These are phyloP conservation scores for Amblyjoppa proteus DNA, from an alignment of 2,888 invertebrate genomes.

Conservation along the genomic window DNA sequence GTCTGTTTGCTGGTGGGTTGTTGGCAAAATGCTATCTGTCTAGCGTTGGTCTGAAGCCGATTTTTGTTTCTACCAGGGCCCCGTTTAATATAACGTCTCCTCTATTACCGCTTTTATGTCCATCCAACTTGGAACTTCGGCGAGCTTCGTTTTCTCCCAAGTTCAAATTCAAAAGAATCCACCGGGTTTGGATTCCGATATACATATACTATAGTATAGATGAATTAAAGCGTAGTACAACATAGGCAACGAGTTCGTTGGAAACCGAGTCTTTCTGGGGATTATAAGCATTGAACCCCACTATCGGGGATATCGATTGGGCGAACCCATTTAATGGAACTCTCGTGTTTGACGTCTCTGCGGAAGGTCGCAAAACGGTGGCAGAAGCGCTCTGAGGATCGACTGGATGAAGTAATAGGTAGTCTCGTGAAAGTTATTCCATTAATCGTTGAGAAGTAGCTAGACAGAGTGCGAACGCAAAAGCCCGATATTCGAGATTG, in stretches of 20 bases:
- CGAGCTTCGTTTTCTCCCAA: conserved; percentile 52
- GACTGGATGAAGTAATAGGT: conserved; percentile 78
- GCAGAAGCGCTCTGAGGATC: conserved; percentile 53
- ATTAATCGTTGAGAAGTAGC: conserved; percentile 74
- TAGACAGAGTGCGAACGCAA: conserved; percentile 19
- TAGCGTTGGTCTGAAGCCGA: no score
- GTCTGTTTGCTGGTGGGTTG: no score
- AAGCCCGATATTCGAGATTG: conserved; percentile 10
- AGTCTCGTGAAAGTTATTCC: conserved; percentile 83
- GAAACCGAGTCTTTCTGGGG: conserved; percentile 55
- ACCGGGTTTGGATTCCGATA: conserved; percentile 1
- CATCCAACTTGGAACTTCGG: conserved; percentile 52
- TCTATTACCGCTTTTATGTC: background rate
- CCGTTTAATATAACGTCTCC: no score
- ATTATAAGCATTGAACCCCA: conserved; percentile 49
- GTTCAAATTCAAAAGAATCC: conserved; percentile 36
- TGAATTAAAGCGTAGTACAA: conserved; percentile 15
- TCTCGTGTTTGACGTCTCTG: conserved; percentile 64
- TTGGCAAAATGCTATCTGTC: no score
- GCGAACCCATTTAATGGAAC: conserved; percentile 68
- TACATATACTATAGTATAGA: conserved; percentile 19
- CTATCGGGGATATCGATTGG: conserved; percentile 68
- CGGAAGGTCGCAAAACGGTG: conserved; percentile 60
- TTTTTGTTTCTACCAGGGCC: no score
- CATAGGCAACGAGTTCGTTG: conserved; percentile 34